Conservation (phyloP, 2,797 vertebrate genomes). For the Nasua narica region DNA sequence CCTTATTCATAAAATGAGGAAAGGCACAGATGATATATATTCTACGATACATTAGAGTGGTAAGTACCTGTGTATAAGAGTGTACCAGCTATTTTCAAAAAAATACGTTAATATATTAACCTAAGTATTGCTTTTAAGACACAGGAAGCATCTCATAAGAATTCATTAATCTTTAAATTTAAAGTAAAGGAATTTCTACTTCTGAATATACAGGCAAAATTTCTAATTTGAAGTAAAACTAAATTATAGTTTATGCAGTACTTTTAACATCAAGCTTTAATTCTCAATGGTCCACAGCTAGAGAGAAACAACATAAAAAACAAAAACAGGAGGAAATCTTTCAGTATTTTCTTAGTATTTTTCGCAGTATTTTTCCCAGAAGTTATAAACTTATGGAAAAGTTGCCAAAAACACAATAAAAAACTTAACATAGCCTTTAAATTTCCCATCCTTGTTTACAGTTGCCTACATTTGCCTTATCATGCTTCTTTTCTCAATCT, state of each 20-base stretch:
- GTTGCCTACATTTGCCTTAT: background rate
- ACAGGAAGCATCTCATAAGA: background rate
- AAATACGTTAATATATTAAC: background rate
- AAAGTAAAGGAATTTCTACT: constrained; percentile 5
- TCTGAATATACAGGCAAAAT: background rate
- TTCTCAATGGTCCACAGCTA: background rate
- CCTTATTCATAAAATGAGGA: background rate
- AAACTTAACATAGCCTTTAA: background rate
- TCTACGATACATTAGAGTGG: background rate
- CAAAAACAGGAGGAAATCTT: background rate
- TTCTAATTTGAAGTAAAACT: background rate
- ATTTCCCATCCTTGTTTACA: background rate
- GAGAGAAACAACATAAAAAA: background rate
- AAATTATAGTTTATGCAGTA: background rate
- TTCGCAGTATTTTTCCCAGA: background rate
- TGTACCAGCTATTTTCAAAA: background rate
- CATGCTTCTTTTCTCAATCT: background rate
- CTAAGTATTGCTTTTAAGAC: background rate
- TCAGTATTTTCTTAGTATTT: background rate
- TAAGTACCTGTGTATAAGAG: background rate
- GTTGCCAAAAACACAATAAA: background rate
- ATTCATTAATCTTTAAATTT: background rate
- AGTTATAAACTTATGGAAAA: background rate
- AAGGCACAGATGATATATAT: background rate
- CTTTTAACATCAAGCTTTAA: background rate